Percentiles rank a stretch among this genome's conserved stretches.
Conservation (phyloP, 1,140 invertebrate species). For the Amphibalanus amphitrite region DNA sequence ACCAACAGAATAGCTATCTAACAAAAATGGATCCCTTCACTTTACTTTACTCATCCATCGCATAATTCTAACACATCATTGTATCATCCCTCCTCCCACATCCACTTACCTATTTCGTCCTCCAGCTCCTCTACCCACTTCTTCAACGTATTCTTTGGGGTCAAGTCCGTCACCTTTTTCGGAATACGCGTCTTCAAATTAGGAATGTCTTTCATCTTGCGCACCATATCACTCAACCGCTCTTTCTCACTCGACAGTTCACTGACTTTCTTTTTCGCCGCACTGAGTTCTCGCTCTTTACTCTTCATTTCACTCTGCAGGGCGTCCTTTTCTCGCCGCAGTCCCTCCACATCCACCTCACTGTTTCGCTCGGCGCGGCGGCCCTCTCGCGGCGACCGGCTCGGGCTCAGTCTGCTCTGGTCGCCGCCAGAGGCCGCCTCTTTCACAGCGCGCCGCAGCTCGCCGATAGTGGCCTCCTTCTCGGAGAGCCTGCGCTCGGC, state of each 20-base stretch:
- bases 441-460: slow-evolving; percentile 6
- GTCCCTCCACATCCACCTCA: not conserved
- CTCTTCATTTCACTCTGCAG: slow-evolving; percentile 1
- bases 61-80: too few relatives aligned
- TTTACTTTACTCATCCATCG: too few relatives aligned
- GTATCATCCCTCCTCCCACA: too few relatives aligned
- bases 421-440: slow-evolving; percentile 7
- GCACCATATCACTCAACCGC: slow-evolving; percentile 29
- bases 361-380: not conserved
- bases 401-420: not conserved
- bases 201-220: slow-evolving; percentile 31
- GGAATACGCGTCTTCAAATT: slow-evolving; percentile 40
- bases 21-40: too few relatives aligned
- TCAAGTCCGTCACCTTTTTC: slow-evolving; percentile 47
- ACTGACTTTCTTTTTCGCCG: slow-evolving; percentile 19
- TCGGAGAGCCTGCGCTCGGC: not conserved
- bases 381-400: slow-evolving; percentile 9
- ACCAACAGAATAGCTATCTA: too few relatives aligned
- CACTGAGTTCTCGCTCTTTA: slow-evolving; percentile 10
- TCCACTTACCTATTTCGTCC: slow-evolving; percentile 47
- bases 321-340: not conserved
- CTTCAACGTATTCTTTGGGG: slow-evolving; percentile 49
- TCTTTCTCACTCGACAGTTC: slow-evolving; percentile 20
- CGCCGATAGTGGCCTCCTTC: slow-evolving; percentile 9
- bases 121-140: slow-evolving; percentile 60